These are phyloP conservation scores for Pygoscelis adeliae DNA, from an alignment of 2,113 vertebrate species.

Conservation along the genomic window DNA sequence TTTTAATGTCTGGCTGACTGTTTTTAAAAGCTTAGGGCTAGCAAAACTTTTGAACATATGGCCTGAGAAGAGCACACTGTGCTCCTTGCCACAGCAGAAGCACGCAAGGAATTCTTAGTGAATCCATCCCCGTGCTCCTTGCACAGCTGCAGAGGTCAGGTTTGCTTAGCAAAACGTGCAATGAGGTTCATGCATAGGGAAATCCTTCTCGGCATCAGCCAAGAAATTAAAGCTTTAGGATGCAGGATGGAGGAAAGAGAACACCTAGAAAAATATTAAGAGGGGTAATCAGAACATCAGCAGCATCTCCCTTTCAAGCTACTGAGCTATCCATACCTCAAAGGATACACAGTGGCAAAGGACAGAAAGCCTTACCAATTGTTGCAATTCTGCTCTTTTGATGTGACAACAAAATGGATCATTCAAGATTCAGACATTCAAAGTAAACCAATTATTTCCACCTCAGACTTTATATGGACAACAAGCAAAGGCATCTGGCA, in stretches of 20 bases:
- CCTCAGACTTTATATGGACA: neutral
- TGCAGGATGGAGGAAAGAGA: neutral
- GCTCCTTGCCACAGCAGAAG: neutral
- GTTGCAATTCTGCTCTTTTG: neutral
- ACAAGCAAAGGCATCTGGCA: neutral
- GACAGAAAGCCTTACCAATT: neutral
- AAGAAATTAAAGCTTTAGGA: neutral
- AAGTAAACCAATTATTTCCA: neutral
- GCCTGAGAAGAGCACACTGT: neutral
- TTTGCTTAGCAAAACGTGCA: neutral
- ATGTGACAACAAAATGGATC: neutral
- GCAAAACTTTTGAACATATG: neutral
- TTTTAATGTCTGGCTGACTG: neutral
- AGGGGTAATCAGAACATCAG: neutral
- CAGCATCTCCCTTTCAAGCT: neutral
- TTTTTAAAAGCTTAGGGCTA: neutral
- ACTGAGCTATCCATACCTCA: fast-evolving
- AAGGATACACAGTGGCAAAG: neutral
- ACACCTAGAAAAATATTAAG: neutral
- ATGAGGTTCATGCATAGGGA: neutral
- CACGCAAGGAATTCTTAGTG: neutral
- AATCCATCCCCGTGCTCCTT: neutral
- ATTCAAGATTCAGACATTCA: fast-evolving
- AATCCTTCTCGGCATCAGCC: neutral
- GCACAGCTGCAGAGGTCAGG: neutral